A percentile compares a stretch with the other conserved stretches of the same genome.
Conservation (phyloP, 2,797 vertebrate species). For the Lophotriccus pileatus region DNA sequence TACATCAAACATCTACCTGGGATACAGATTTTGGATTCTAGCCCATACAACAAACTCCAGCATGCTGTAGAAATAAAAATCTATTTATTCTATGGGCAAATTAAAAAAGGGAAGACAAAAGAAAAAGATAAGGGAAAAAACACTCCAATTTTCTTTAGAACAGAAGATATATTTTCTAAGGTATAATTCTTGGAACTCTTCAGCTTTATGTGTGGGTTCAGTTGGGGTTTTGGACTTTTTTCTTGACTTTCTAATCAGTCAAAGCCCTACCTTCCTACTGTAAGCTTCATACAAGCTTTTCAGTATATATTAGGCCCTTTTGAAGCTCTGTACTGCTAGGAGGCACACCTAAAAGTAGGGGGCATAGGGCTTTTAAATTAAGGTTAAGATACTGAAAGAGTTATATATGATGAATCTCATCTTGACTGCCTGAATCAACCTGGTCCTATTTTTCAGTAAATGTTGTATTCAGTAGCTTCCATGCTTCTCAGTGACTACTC, state of each 20-base stretch:
- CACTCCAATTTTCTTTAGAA: not conserved
- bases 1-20: not conserved
- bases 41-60: not conserved
- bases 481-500: not conserved
- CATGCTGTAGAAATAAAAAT: not conserved
- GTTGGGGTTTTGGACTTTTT: fast-evolving
- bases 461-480: not conserved
- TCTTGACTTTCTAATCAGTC: not conserved
- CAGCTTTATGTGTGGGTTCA: not conserved
- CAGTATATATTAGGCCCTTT: not conserved
- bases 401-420: not conserved
- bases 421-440: not conserved
- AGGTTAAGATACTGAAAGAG: not conserved
- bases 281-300: not conserved
- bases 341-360: not conserved
- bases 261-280: not conserved
- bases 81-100: not conserved
- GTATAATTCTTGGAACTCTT: not conserved
- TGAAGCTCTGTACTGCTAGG: not conserved
- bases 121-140: not conserved
- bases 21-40: not conserved
- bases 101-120: fast-evolving
- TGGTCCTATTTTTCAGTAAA: not conserved
- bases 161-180: not conserved
- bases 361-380: not conserved